Conservation (phyloP, 2,113 vertebrate genomes). For the Mola mola region DNA sequence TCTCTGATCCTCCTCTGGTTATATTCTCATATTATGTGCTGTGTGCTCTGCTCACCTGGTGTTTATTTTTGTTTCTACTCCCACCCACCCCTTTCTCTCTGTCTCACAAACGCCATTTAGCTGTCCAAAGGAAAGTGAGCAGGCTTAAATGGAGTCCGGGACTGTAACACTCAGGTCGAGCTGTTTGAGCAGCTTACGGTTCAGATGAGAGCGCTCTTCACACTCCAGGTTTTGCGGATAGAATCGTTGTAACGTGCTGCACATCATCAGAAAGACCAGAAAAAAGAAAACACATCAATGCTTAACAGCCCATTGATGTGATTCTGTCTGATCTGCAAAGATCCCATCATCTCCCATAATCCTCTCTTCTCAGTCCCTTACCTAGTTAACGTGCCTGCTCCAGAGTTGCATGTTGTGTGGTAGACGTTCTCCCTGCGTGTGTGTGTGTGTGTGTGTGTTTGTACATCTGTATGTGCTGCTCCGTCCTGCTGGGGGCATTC, state of each 20-base stretch:
- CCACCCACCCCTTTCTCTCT: not conserved
- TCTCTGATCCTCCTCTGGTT: constrained; percentile 32
- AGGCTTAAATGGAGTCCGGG: constrained; percentile 9
- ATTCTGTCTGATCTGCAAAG: constrained; percentile 21
- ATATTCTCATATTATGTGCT: too few species aligned
- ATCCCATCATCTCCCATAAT: constrained; percentile 48
- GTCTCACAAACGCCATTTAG: constrained; percentile 6
- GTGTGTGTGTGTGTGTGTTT: constrained; percentile 1
- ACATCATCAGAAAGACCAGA: too few species aligned
- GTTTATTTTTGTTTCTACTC: constrained; percentile 18
- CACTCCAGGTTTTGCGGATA: too few species aligned
- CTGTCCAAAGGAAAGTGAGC: constrained; percentile 12
- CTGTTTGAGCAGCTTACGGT: too few species aligned
- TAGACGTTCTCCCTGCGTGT: constrained; percentile 54
- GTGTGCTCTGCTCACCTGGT: constrained; percentile 14
- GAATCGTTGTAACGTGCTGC: too few species aligned
- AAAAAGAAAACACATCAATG: too few species aligned
- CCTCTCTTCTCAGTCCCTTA: constrained; percentile 34
- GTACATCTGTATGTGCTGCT: constrained; percentile 12
- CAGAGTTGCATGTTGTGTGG: constrained; percentile 48
- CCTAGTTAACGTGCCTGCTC: constrained; percentile 14
- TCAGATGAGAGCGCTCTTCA: too few species aligned
- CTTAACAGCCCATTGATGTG: constrained; percentile 23
- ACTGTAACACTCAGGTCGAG: too few species aligned
- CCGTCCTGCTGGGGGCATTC: constrained; percentile 30